phyloP scores from a whole-genome alignment of 2,113 vertebrate genomes.

The Sterrhoptilus dennistouni region DNA sequence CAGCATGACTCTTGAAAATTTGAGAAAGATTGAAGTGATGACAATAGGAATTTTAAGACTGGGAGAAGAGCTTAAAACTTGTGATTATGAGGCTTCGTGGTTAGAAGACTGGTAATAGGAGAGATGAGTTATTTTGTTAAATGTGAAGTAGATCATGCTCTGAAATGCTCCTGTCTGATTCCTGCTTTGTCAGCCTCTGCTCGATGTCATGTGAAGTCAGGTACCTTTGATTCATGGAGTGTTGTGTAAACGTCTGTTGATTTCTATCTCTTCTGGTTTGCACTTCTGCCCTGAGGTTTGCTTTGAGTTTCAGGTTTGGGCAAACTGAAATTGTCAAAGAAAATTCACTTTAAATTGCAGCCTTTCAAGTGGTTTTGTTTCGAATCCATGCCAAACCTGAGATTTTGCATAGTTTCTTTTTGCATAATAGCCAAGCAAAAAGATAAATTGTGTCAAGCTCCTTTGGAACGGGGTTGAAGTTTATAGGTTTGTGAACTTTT shows the following conservation, averaged over 20 bases:
- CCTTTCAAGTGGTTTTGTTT: conserved; percentile 47
- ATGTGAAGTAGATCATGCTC: not conserved
- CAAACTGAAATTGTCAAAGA: conserved; percentile 15
- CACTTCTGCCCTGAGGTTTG: conserved; percentile 26
- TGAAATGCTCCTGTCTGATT: not conserved
- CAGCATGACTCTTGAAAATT: not conserved
- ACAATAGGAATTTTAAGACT: not conserved
- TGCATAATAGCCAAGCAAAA: not conserved
- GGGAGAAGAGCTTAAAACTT: not conserved
- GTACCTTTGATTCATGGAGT: not conserved
- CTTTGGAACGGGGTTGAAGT: not conserved
- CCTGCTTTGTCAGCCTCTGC: not conserved
- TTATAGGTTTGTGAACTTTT: not conserved
- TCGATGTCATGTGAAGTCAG: not conserved
- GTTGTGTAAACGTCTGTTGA: not conserved
- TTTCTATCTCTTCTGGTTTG: conserved; percentile 39
- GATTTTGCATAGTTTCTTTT: conserved; percentile 37
- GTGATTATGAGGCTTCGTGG: not conserved
- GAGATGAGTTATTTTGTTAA: not conserved
- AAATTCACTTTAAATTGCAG: conserved; percentile 1
- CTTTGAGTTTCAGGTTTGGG: conserved; percentile 37
- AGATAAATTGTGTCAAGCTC: not conserved
- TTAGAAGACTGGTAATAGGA: not conserved
- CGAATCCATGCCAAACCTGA: not conserved
- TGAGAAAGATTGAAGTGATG: not conserved